Conservation (phyloP, 2,797 vertebrate genomes). For the Sebastes hubbsi region DNA sequence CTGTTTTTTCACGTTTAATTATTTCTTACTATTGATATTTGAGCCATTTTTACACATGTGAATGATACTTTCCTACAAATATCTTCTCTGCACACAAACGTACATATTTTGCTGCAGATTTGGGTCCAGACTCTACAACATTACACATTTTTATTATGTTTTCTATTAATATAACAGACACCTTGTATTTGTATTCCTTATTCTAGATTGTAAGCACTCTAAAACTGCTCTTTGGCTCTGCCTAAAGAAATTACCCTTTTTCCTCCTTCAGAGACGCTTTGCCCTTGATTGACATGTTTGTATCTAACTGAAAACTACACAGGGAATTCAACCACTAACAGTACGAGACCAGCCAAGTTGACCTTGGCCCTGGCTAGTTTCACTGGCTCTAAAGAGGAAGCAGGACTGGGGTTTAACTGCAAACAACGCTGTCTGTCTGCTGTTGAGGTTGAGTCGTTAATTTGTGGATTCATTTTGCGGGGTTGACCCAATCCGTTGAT, state of each 20-base stretch:
- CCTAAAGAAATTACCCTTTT: not conserved
- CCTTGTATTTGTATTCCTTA: not conserved
- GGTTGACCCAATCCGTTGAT: conserved; percentile 20
- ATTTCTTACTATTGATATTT: not conserved
- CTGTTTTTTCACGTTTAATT: not conserved
- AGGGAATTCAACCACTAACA: not conserved
- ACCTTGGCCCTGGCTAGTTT: conserved; percentile 32
- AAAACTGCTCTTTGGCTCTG: conserved; percentile 19
- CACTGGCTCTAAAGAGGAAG: conserved; percentile 38
- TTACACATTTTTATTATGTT: not conserved
- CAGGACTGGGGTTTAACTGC: conserved; percentile 41
- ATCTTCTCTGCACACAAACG: not conserved
- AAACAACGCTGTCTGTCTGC: conserved; percentile 38
- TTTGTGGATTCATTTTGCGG: conserved; percentile 17
- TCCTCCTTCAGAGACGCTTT: not conserved
- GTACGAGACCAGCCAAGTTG: not conserved
- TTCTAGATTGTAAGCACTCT: not conserved
- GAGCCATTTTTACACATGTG: not conserved
- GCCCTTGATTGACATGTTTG: not conserved
- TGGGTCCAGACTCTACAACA: not conserved
- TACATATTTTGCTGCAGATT: not conserved
- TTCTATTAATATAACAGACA: not conserved
- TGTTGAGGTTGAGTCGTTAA: conserved; percentile 33
- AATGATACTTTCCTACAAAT: not conserved
- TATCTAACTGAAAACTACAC: not conserved